A percentile compares a stretch with the other conserved stretches of the same genome.
Conservation (phyloP, 2,888 invertebrate genomes). For the Acleris emargana region DNA sequence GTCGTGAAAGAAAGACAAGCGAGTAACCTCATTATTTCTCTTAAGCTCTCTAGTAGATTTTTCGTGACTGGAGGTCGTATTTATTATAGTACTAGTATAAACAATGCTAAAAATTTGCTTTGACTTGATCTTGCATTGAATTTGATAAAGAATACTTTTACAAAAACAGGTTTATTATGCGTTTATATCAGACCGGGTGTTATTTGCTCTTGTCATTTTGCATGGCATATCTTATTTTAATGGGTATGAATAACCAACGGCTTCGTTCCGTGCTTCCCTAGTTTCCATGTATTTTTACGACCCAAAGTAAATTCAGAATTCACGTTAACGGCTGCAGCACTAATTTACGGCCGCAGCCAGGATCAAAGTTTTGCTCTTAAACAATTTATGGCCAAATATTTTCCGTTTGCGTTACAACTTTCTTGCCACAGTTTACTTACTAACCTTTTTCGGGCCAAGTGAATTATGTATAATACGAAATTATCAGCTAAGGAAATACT, state of each 20-base stretch:
- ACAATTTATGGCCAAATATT: slow-evolving; percentile 39
- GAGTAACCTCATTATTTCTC: too few relatives aligned
- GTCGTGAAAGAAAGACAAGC: too few relatives aligned
- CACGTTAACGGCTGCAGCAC: slow-evolving; percentile 36
- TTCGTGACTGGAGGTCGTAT: too few relatives aligned
- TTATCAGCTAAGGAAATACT: slow-evolving; percentile 32
- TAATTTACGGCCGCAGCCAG: slow-evolving; percentile 32
- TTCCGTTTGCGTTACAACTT: slow-evolving; percentile 35
- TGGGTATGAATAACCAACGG: background rate
- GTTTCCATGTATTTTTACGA: slow-evolving; percentile 29
- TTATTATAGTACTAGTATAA: too few relatives aligned
- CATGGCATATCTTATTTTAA: too few relatives aligned
- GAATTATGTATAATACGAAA: slow-evolving; percentile 34
- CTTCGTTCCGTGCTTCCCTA: slow-evolving; percentile 4
- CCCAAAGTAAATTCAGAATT: slow-evolving; percentile 36
- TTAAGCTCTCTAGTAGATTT: too few relatives aligned
- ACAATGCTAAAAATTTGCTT: too few relatives aligned
- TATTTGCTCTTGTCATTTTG: too few relatives aligned
- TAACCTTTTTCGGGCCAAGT: slow-evolving; percentile 29
- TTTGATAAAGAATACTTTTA: too few relatives aligned
- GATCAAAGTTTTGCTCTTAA: slow-evolving; percentile 40
- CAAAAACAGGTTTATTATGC: too few relatives aligned
- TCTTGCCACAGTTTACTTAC: slow-evolving; percentile 17
- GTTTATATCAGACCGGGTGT: too few relatives aligned
- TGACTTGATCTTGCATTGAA: too few relatives aligned